Conservation (phyloP, 2,797 vertebrate species). For the Enteromius thamalakanensis region DNA sequence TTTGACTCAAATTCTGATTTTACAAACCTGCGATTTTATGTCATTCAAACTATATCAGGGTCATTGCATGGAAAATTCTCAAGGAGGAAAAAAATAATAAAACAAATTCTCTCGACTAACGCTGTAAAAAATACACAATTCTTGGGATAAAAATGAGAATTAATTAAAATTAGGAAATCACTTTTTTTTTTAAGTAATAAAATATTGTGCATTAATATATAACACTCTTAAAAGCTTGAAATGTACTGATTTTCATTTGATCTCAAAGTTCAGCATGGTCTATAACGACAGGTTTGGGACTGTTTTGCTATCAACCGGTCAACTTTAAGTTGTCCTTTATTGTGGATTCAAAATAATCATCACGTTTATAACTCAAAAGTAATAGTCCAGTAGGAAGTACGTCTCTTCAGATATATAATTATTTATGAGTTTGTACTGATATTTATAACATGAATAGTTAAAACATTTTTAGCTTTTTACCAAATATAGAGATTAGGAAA, state of each 20-base stretch:
- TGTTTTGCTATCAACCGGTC: background rate
- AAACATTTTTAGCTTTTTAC: background rate
- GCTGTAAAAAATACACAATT: too few species aligned
- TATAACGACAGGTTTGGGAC: background rate
- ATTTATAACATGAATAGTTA: background rate
- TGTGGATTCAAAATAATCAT: background rate
- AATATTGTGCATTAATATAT: background rate
- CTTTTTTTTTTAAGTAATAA: background rate
- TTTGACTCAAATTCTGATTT: too few species aligned
- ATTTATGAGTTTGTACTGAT: background rate
- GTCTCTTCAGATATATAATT: background rate
- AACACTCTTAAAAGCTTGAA: background rate
- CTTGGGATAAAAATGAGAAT: too few species aligned
- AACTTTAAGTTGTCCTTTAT: background rate
- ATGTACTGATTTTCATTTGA: background rate
- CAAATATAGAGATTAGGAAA: background rate
- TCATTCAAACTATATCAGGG: too few species aligned
- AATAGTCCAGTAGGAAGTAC: background rate
- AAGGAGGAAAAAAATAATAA: too few species aligned
- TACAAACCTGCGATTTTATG: too few species aligned
- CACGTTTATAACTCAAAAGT: background rate
- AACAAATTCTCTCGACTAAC: too few species aligned
- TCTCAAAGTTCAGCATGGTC: background rate
- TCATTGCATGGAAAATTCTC: too few species aligned
- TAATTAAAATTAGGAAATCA: too few species aligned